Conservation (phyloP, 2,797 vertebrate genomes). For the Cossypha caffra region DNA sequence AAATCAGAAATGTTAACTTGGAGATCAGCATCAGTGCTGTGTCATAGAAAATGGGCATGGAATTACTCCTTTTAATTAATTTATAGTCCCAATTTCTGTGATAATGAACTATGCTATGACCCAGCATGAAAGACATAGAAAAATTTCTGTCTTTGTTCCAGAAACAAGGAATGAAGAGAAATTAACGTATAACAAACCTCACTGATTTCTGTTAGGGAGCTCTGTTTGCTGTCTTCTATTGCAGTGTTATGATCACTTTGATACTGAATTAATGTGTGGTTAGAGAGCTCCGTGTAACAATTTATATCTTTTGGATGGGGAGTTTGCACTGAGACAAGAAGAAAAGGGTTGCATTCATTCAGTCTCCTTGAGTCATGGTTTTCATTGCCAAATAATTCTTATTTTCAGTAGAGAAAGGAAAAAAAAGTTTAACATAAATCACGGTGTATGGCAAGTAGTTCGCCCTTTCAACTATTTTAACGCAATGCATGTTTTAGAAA, state of each 20-base stretch:
- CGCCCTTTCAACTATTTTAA: neutral
- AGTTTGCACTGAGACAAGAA: neutral
- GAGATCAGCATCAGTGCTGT: neutral
- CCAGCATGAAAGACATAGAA: neutral
- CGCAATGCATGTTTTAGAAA: neutral
- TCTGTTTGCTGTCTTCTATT: neutral
- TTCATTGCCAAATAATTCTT: neutral
- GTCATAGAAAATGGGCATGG: neutral
- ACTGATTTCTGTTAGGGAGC: neutral
- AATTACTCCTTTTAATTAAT: neutral
- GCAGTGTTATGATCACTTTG: neutral
- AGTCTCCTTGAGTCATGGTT: neutral
- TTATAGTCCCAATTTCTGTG: neutral
- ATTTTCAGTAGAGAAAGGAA: neutral
- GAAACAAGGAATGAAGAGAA: neutral
- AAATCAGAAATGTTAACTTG: neutral
- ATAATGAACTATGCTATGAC: neutral
- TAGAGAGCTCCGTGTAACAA: neutral
- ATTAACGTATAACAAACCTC: neutral
- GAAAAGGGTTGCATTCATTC: constrained; percentile 1
- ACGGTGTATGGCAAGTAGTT: neutral
- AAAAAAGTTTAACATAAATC: neutral
- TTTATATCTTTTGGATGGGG: neutral
- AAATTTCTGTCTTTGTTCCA: neutral
- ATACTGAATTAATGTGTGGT: neutral